Evolutionary conservation across 2,797 vertebrate genomes (phyloP), one percentile per base, ranked within the genome.

Genomic region (Scarus forsteni): DNA sequence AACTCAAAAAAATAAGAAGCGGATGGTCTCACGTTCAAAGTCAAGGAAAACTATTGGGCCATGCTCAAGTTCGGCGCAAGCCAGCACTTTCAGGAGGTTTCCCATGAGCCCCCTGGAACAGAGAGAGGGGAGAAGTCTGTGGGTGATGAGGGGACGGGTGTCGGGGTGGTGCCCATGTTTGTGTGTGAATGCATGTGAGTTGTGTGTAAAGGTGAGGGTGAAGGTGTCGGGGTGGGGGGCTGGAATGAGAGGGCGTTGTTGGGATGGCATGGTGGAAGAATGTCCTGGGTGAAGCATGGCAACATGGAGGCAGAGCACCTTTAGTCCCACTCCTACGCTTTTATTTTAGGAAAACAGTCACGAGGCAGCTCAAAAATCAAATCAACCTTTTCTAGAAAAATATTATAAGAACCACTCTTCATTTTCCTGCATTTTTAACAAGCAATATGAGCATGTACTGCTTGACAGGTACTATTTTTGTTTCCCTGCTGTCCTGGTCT

Each of bases 41-140:
- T 97, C 97, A 97, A 98, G 97, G 96, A 96, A 97, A 97, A 98
- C 95, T 95, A 96, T 97, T 95, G 94, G 96, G 95, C 97, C 96
- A 96, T 96, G 96, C 95, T 97, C 96, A 96, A 97, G 95, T 88
- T 97, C 96, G 94, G 95, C 93, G 95, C 96, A 96, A 96, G 96
- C 94, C 96, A 97, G 95, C 94, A 97, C 96, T 96, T 97, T 97
- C 94, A 97, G 96, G 95, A 97, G 96, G 94, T 97, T 97, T 94
- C 97, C 96, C 96, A 97, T 97, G 95, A 95, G 95, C 95, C 94
- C 95, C 96, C 97, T 98, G 95, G 94, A 97, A 97, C 95, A 97
- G 93, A 97, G 84, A 97, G 95, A 94, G 94, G 93, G 92, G 87
- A 94, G 84, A 94, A 85, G 86, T 89, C 78, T 91, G 90, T 94